Base-by-base conservation (phyloP, 2,888 invertebrate genomes). In the Zaprionus obscuricornis region DNA sequence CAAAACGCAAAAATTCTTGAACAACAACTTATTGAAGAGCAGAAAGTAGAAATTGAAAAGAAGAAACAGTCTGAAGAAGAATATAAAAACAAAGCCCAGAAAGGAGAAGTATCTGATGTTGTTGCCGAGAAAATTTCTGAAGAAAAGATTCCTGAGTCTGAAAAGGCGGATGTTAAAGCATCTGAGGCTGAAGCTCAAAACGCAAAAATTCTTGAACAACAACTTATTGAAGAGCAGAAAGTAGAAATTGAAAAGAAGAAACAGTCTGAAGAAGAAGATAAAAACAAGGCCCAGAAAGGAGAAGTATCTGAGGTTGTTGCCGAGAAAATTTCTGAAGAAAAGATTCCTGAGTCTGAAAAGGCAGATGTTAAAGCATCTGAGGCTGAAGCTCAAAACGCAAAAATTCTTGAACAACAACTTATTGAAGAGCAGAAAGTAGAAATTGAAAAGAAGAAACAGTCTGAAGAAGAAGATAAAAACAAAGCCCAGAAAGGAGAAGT, bases 11-110 rank as follows among this genome's bases (percentile, higher is more conserved):
- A n/a, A n/a, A n/a, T n/a, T n/a, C n/a, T n/a, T n/a, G n/a, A n/a
- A n/a, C n/a, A n/a, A n/a, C n/a, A n/a, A n/a, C n/a, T n/a, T n/a
- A n/a, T n/a, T n/a, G n/a, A n/a, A n/a, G n/a, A n/a, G n/a, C n/a
- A n/a, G n/a, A n/a, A n/a, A n/a, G n/a, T n/a, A n/a, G n/a, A n/a
- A n/a, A n/a, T n/a, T n/a, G n/a, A n/a, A n/a, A n/a, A n/a, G n/a
- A n/a, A n/a, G n/a, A n/a, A n/a, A n/a, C n/a, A n/a, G n/a, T 4
- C 36, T 27, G 5, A 68, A 50, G 14, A 46, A 11, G 18, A 39
- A 13, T 17, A 11, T 4, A 22, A 10, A 2, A 29, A 13, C 14
- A 40, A 50, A 3, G 37, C 5, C 7, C n/a, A 29, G 13, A 34
- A 3, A 16, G 10, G n/a, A 20, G 2, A 13, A 51, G 6, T 29